Percentiles rank a stretch among this genome's conserved stretches.
Conservation (phyloP, 2,797 vertebrate species). For the Acanthopagrus latus region DNA sequence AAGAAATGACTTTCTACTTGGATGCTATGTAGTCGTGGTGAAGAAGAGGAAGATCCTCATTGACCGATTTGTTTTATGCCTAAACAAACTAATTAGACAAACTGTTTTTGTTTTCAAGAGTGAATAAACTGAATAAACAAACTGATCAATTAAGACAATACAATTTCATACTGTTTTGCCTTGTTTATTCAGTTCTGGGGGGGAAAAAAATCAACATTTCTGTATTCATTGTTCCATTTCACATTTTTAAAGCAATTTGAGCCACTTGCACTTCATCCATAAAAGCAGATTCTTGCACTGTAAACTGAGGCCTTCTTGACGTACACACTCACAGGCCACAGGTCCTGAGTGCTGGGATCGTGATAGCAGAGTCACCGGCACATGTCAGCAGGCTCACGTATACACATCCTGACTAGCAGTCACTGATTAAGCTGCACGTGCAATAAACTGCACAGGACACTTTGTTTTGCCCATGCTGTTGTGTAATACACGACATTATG, state of each 20-base stretch:
- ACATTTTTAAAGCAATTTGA: neutral
- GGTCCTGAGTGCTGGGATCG: constrained; percentile 1
- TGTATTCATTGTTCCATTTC: neutral
- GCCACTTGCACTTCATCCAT: constrained; percentile 9
- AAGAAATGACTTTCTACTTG: too few species aligned
- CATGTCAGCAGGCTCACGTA: neutral
- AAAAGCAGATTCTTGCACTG: neutral
- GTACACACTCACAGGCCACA: constrained; percentile 22
- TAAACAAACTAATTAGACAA: too few species aligned
- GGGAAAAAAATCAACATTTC: too few species aligned
- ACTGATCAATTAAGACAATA: too few species aligned
- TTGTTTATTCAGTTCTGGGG: too few species aligned
- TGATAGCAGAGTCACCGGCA: constrained; percentile 12
- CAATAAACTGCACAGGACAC: constrained; percentile 1
- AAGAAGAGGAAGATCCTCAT: too few species aligned
- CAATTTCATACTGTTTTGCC: too few species aligned
- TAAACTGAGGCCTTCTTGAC: neutral
- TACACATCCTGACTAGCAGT: constrained; percentile 11
- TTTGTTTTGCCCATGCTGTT: constrained; percentile 22
- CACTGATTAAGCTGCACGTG: constrained; percentile 53
- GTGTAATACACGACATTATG: constrained; percentile 6
- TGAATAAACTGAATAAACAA: too few species aligned
- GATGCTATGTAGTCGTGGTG: too few species aligned
- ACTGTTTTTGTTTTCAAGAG: too few species aligned
- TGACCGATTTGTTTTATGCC: too few species aligned